Base-by-base conservation (phyloP, 2,888 invertebrate genomes). In the Neoaliturus tenellus region DNA sequence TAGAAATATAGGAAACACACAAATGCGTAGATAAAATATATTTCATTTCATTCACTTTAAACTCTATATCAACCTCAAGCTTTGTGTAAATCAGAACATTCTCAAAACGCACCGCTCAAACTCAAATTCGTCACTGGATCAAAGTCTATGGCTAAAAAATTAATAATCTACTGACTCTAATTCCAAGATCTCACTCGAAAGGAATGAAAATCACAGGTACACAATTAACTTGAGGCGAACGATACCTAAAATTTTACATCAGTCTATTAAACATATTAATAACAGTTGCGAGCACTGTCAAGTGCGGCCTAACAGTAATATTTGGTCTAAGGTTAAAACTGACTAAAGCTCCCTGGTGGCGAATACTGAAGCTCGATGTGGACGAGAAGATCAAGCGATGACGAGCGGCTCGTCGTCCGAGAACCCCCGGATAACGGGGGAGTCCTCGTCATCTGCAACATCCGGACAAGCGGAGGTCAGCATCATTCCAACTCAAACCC, bases 381-480 rank as follows among this genome's bases (percentile, higher is more conserved):
- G n/a, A 41, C 39, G 71, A 78, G 73, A 33, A 58, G 48, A 89
- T 94, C 93, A 98, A 88, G 97, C 97, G 90, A 98, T 96, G 88
- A 98, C 97, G 87, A 98, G 92, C 83, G 98, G 98, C 91, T 98
- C 98, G 90, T 98, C 98, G 90, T 98, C 98, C 0, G 97, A 96
- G 91, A 98, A 98, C 35, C 97, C 97, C 89, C 95, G 94, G 89
- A 98, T 97, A 87, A 97, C 95, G 48, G 98, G 98, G 88, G 95
- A 95, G 89, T 97, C 96, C 89, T 96, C 96, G 87, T 97, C 96
- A 89, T 96, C 96, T 93, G 91, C 85, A 89, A 88, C 31, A 89
- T 88, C 17, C 2, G 23, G 20, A 51, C 51, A 51, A 14, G 10
- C 51, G 23, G 48, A 20, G 10, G 23, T 51, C 17, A 44, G 44